Percentiles rank a stretch among this genome's conserved stretches.
Conservation (phyloP, 1,140 invertebrate genomes). For the Harlomillsia oculata region DNA sequence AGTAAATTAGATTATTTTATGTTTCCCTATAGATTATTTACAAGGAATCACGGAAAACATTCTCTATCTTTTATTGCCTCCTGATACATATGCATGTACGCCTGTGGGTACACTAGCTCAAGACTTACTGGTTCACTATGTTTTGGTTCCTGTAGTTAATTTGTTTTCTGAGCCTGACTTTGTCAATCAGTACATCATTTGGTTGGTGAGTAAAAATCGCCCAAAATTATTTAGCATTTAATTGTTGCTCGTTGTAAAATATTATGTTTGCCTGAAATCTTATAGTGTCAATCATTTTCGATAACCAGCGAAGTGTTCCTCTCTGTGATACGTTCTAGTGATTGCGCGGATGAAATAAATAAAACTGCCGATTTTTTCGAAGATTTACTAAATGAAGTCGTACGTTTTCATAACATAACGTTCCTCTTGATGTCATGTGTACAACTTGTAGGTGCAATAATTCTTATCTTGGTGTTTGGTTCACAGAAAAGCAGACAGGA, state of each 20-base stretch:
- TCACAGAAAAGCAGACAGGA: no score
- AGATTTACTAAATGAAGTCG: constrained; percentile 65
- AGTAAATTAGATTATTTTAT: constrained; percentile 42
- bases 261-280: constrained; percentile 24
- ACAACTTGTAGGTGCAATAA: constrained; percentile 46
- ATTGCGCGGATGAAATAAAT: constrained; percentile 66
- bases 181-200: constrained; percentile 82
- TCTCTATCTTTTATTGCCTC: constrained; percentile 71
- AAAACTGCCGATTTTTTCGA: constrained; percentile 67
- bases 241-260: no score
- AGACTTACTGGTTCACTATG: constrained; percentile 68
- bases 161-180: constrained; percentile 86
- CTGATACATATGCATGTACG: constrained; percentile 75
- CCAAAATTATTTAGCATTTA: constrained; percentile 5
- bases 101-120: constrained; percentile 64
- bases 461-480: no score
- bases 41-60: constrained; percentile 73
- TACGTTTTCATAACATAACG: constrained; percentile 41
- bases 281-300: constrained; percentile 63
- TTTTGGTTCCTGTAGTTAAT: constrained; percentile 68
- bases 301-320: constrained; percentile 74
- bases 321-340: constrained; percentile 63
- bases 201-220: constrained; percentile 59
- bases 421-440: constrained; percentile 45
- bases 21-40: constrained; percentile 62